These are phyloP conservation scores for Conistra vaccinii DNA, from an alignment of 2,888 invertebrate species.

Conservation along the genomic window DNA sequence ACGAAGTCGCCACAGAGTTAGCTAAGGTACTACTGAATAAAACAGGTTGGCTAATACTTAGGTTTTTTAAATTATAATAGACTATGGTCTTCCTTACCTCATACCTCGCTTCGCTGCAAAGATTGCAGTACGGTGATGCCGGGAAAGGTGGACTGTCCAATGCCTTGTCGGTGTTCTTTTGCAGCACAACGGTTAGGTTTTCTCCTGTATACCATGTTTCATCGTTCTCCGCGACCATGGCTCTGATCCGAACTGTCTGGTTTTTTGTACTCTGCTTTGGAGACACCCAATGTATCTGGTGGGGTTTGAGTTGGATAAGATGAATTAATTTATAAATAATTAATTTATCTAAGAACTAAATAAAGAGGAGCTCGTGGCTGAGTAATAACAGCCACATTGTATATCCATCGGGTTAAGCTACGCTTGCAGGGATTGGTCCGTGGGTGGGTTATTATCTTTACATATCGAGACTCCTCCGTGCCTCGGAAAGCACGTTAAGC, in stretches of 20 bases:
- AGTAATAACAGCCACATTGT: no score
- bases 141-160: slow-evolving; percentile 79
- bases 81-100: slow-evolving; percentile 74
- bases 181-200: slow-evolving; percentile 76
- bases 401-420: no score
- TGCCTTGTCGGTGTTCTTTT: slow-evolving; percentile 77
- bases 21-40: neutral
- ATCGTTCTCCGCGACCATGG: slow-evolving; percentile 85
- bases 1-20: neutral
- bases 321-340: no score
- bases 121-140: slow-evolving; percentile 72
- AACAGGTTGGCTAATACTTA: neutral
- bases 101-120: slow-evolving; percentile 86
- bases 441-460: no score
- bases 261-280: slow-evolving; percentile 74
- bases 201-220: slow-evolving; percentile 83
- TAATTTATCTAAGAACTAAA: no score
- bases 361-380: no score
- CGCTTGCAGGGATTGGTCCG: no score
- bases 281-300: slow-evolving; percentile 86
- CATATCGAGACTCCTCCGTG: no score
- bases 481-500: no score
- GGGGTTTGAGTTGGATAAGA: neutral
- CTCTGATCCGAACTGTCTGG: slow-evolving; percentile 81
- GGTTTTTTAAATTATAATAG: no score